A percentile compares a stretch with the other conserved stretches of the same genome.
Conservation (phyloP, 2,113 vertebrate species). For the Tragelaphus buxtoni region DNA sequence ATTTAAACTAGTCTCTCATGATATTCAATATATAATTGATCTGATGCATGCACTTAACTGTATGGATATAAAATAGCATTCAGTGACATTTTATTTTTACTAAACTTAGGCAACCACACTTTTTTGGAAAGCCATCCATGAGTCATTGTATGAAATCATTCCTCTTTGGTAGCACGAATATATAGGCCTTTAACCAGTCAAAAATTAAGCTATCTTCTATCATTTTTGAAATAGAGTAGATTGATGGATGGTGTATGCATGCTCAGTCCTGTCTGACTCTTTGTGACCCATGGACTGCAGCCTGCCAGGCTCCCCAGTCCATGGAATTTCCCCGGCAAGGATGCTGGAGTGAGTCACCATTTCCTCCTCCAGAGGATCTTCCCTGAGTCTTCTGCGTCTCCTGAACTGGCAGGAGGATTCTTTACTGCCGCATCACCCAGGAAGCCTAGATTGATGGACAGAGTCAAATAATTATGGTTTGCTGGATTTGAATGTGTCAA, state of each 20-base stretch:
- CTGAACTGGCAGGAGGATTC: not conserved
- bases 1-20: not conserved
- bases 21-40: not conserved
- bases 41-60: not conserved
- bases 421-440: not conserved
- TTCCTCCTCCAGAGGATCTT: not conserved
- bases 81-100: not conserved
- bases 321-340: not conserved
- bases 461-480: not conserved
- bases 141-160: not conserved
- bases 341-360: not conserved
- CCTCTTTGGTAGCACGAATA: not conserved
- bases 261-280: not conserved
- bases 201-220: not conserved
- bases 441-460: not conserved
- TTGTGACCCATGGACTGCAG: not conserved
- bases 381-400: not conserved
- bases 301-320: not conserved
- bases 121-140: not conserved
- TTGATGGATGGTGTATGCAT: not conserved
- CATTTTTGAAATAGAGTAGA: constrained; percentile 7
- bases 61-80: not conserved
- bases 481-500: not conserved
- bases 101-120: not conserved
- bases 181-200: not conserved